Evolutionary conservation across 2,888 invertebrate species (phyloP).

Genomic region (Pediacus dermestoides): DNA sequence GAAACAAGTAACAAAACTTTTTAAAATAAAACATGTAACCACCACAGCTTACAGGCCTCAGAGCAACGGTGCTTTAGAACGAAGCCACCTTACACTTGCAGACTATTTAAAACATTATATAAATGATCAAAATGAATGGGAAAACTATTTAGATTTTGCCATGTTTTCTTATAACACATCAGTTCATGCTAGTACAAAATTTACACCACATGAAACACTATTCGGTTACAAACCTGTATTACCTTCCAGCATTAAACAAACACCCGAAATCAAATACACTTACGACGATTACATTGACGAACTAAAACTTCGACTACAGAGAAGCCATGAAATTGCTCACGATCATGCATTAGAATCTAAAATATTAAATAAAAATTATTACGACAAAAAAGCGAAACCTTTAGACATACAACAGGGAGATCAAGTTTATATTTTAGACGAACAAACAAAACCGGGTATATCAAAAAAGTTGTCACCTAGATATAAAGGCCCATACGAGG

Average conservation of each 20-base stretch:
- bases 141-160: constrained; percentile 34
- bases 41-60: constrained; percentile 35
- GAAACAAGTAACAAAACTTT: constrained; percentile 29
- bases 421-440: constrained; percentile 13
- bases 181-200: constrained; percentile 36
- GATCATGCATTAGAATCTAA: constrained; percentile 25
- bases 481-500: constrained; percentile 18
- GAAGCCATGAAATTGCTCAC: constrained; percentile 23
- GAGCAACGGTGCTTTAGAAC: constrained; percentile 36
- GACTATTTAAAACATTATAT: constrained; percentile 42
- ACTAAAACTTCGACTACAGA: constrained; percentile 26
- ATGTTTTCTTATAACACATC: constrained; percentile 39
- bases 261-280: constrained; percentile 32
- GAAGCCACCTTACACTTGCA: constrained; percentile 36
- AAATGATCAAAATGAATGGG: constrained; percentile 39
- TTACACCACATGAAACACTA: constrained; percentile 36
- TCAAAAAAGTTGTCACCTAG: constrained; percentile 18
- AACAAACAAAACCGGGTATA: constrained; percentile 14
- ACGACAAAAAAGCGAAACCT: constrained; percentile 22
- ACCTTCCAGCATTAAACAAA: constrained; percentile 27
- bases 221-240: constrained; percentile 33
- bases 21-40: constrained; percentile 34
- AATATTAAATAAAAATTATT: constrained; percentile 27
- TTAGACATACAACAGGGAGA: constrained; percentile 16
- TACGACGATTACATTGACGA: constrained; percentile 31